Conservation (phyloP, 2,888 invertebrate species). For the Ophion obscuratus region DNA sequence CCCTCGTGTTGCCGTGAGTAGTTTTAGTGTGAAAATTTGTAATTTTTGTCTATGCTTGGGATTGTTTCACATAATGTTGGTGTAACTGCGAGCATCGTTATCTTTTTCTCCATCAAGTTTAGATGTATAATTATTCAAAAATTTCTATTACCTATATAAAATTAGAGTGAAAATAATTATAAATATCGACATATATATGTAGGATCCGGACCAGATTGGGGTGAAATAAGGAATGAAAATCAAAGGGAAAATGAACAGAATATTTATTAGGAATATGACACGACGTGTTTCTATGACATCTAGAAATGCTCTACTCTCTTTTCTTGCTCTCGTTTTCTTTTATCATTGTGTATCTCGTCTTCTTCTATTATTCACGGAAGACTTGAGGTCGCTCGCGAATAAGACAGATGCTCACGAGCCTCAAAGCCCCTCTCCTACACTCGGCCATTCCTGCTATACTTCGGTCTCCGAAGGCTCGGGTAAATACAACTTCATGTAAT, state of each 20-base stretch:
- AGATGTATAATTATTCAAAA: too few relatives aligned
- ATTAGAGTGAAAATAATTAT: too few relatives aligned
- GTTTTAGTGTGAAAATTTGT: too few relatives aligned
- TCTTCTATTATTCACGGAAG: background rate
- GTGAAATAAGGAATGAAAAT: background rate
- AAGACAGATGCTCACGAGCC: background rate
- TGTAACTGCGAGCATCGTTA: too few relatives aligned
- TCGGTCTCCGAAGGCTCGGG: too few relatives aligned
- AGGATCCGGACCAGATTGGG: slow-evolving; percentile 3
- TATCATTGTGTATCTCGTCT: background rate
- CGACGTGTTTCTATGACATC: background rate
- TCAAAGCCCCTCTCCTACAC: background rate
- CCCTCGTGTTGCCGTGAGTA: too few relatives aligned
- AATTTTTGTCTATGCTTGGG: too few relatives aligned
- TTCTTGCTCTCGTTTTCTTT: background rate
- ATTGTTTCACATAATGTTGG: too few relatives aligned
- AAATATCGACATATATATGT: too few relatives aligned
- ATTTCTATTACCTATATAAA: too few relatives aligned
- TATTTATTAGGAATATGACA: too few relatives aligned
- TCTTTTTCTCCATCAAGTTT: too few relatives aligned
- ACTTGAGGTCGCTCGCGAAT: background rate
- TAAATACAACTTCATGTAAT: slow-evolving; percentile 3
- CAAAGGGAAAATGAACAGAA: background rate
- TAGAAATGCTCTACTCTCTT: background rate
- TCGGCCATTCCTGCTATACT: background rate